A percentile compares a stretch with the other conserved stretches of the same genome.
Evolutionary conservation across 2,797 vertebrate genomes (phyloP).

Genomic region (Anguilla megastoma): DNA sequence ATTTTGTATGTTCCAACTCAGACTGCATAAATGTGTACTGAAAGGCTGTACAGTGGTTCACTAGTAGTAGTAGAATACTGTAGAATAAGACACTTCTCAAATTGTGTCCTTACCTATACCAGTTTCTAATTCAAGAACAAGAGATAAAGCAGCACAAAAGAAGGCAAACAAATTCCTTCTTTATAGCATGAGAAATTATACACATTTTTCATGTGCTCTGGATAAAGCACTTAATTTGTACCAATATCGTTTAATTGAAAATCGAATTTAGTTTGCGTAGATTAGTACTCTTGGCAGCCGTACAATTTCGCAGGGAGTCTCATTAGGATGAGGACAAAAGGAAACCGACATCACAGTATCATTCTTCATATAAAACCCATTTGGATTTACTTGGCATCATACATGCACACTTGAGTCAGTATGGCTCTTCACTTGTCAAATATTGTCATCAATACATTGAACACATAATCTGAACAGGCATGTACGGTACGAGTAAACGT

Average conservation of each 20-base stretch:
- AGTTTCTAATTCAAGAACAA: not conserved
- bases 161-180: not conserved
- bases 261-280: constrained; percentile 7
- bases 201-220: not conserved
- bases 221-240: not conserved
- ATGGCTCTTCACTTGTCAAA: constrained; percentile 33
- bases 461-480: constrained; percentile 41
- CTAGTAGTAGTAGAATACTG: not conserved
- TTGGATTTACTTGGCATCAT: constrained; percentile 42
- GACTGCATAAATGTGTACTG: not conserved
- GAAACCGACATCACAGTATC: constrained; percentile 28
- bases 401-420: constrained; percentile 43
- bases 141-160: not conserved
- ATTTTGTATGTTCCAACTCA: not conserved
- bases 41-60: not conserved
- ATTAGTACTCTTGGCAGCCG: constrained; percentile 16
- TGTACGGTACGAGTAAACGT: constrained; percentile 40
- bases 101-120: not conserved
- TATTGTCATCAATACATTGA: constrained; percentile 37
- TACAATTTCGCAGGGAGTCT: constrained; percentile 10
- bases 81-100: not conserved
- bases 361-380: constrained; percentile 35
- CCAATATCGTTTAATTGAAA: constrained; percentile 10
- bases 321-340: constrained; percentile 19
- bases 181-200: too few species aligned